These are phyloP conservation scores for Drosophila rhopaloa DNA, from an alignment of 1,140 invertebrate genomes.

Conservation along the genomic window DNA sequence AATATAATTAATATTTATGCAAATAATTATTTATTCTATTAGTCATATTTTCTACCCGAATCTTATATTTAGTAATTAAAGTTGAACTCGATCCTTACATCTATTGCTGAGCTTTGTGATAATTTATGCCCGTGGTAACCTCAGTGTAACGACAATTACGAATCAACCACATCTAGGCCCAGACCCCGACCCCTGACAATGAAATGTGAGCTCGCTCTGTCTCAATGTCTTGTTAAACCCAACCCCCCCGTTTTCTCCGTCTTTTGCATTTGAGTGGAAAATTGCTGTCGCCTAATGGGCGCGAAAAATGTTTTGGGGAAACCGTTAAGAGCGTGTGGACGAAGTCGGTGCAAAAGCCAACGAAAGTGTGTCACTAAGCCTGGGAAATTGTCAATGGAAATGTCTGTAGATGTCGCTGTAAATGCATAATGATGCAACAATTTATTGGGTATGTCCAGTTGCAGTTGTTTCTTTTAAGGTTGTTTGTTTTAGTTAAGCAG, in stretches of 20 bases:
- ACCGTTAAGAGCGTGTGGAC: constrained; percentile 73
- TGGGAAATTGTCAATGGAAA: constrained; percentile 76
- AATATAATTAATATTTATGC: no score
- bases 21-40: no score
- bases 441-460: constrained; percentile 50
- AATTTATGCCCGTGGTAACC: no score
- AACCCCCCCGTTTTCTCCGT: constrained; percentile 20
- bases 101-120: no score
- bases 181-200: constrained; percentile 61
- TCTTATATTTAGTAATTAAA: no score
- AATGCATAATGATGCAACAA: constrained; percentile 78
- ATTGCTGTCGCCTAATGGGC: constrained; percentile 70
- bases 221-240: constrained; percentile 39
- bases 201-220: constrained; percentile 71
- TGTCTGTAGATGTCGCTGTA: constrained; percentile 22
- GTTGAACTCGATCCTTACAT: no score
- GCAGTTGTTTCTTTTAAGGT: constrained; percentile 6
- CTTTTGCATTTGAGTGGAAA: constrained; percentile 69
- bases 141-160: constrained; percentile 31
- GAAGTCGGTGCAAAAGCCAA: constrained; percentile 32
- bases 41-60: no score
- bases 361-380: constrained; percentile 78
- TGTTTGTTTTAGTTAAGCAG: constrained; percentile 14
- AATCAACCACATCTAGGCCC: constrained; percentile 19
- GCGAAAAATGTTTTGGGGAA: constrained; percentile 57